Percentiles rank a stretch among this genome's conserved stretches.
Conservation (phyloP, 2,113 vertebrate species). For the Xerus inauris region DNA sequence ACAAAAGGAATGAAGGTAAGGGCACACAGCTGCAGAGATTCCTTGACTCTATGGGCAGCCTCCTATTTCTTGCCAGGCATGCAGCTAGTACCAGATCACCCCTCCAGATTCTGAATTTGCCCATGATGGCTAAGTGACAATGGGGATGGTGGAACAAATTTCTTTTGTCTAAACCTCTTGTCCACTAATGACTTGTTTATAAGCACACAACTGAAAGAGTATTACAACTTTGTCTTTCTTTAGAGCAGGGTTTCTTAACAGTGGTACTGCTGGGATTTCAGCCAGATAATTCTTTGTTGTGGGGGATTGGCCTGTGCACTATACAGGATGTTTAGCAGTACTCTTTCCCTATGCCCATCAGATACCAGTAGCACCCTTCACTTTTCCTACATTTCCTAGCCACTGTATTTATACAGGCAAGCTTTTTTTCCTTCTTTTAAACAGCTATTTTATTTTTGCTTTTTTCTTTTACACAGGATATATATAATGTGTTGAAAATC, state of each 20-base stretch:
- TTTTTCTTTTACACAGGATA: constrained; percentile 91
- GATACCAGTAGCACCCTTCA: not conserved
- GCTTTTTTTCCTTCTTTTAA: constrained; percentile 83
- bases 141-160: not conserved
- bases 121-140: not conserved
- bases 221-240: constrained; percentile 10
- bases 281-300: not conserved
- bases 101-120: not conserved
- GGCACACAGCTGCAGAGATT: not conserved
- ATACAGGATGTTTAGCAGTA: not conserved
- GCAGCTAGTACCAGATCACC: not conserved
- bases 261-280: not conserved
- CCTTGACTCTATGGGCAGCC: not conserved
- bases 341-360: not conserved
- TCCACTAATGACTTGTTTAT: not conserved
- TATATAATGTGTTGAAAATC: constrained; percentile 86
- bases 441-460: constrained; percentile 92
- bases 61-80: not conserved
- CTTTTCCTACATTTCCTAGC: constrained; percentile 43
- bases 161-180: not conserved
- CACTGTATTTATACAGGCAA: constrained; percentile 21
- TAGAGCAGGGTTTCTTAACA: constrained; percentile 7
- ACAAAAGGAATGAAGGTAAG: not conserved
- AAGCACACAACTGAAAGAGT: not conserved
- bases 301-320: not conserved